A percentile compares a stretch with the other conserved stretches of the same genome.
Conservation (phyloP, 2,113 vertebrate genomes). For the Heteronetta atricapilla region DNA sequence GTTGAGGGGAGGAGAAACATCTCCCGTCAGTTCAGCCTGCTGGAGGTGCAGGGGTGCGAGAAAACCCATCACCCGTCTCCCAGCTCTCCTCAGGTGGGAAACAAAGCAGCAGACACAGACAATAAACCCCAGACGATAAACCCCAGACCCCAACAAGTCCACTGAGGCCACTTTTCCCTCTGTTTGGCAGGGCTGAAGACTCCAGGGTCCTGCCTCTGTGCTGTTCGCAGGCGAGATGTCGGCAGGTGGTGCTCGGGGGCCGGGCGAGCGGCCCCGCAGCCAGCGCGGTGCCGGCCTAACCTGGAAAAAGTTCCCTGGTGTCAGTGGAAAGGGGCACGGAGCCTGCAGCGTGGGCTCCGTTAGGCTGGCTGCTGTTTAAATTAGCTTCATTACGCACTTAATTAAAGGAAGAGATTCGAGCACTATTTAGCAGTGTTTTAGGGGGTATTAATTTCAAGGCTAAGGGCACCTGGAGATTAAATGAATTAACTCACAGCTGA, state of each 20-base stretch:
- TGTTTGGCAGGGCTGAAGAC: neutral
- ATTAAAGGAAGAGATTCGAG: conserved; percentile 24
- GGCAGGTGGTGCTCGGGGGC: neutral
- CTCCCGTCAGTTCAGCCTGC: neutral
- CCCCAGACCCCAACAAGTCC: neutral
- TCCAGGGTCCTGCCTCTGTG: neutral
- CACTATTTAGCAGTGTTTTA: neutral
- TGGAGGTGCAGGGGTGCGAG: neutral
- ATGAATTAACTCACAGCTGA: neutral
- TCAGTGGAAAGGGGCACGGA: neutral
- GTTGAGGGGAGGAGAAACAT: neutral
- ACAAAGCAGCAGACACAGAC: neutral
- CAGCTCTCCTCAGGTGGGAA: neutral
- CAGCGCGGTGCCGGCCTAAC: neutral
- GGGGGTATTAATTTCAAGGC: conserved; percentile 45
- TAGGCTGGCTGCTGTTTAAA: conserved; percentile 21
- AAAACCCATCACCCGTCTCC: neutral
- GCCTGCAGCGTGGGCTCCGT: neutral
- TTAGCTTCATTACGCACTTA: neutral
- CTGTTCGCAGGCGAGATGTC: neutral
- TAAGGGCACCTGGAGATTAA: conserved; percentile 39
- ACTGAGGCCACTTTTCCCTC: fast-evolving
- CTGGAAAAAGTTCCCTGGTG: neutral
- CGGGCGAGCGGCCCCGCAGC: neutral
- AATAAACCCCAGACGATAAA: no score